Conservation (phyloP, 53 echinoderm and acorn worm species). For the Echinarachnius parma region DNA sequence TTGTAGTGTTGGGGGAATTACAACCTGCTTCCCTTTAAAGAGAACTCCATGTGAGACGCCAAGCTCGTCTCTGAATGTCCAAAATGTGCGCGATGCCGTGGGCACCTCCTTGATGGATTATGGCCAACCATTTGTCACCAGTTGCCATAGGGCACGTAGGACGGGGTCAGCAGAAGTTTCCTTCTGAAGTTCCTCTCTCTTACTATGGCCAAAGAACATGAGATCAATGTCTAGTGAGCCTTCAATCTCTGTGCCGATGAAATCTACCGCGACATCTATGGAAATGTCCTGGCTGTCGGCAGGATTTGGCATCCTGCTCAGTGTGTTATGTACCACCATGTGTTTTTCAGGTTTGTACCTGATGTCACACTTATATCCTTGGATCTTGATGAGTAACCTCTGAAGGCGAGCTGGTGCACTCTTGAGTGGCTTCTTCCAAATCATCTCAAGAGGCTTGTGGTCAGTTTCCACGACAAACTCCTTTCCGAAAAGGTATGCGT, state of each 20-base stretch:
- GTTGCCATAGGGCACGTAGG: conserved; percentile 2
- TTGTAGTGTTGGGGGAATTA: conserved; percentile 40
- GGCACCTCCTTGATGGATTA: conserved; percentile 32
- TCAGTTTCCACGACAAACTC: conserved; percentile 50
- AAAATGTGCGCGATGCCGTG: conserved; percentile 15
- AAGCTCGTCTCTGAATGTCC: conserved; percentile 40
- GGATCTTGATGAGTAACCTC: conserved; percentile 60
- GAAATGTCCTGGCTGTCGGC: conserved; percentile 11
- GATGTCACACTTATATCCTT: conserved; percentile 59
- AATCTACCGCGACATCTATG: conserved; percentile 31
- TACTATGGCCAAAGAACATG: conserved; percentile 53
- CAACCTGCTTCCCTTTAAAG: conserved; percentile 33
- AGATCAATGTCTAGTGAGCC: conserved; percentile 20
- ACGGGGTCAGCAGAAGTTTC: conserved; percentile 32
- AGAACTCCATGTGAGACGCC: conserved; percentile 29
- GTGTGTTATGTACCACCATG: conserved; percentile 55
- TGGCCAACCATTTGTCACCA: conserved; percentile 39
- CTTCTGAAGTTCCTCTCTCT: conserved; percentile 18
- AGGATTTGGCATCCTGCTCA: conserved; percentile 57
- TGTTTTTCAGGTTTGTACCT: conserved; percentile 47
- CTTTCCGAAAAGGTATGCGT: conserved; percentile 56
- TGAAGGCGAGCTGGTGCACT: conserved; percentile 58
- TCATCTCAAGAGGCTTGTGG: conserved; percentile 68
- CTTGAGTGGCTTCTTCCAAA: conserved; percentile 49
- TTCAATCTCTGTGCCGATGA: conserved; percentile 6